Conservation (phyloP, 1,140 invertebrate species). For the Asbolus verrucosus region DNA sequence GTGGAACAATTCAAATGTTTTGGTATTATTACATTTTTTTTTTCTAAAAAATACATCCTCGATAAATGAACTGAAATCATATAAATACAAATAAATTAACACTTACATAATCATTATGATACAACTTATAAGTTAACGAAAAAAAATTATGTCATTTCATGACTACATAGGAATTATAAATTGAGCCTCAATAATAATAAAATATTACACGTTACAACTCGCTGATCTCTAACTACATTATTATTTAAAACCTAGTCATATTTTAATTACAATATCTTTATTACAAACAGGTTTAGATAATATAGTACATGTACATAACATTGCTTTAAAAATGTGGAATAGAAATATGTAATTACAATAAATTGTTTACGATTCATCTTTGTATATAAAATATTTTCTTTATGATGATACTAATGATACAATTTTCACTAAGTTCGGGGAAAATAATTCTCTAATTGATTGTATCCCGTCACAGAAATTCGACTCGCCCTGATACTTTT, state of each 20-base stretch:
- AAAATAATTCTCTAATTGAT: conserved; percentile 15
- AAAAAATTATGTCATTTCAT: conserved; percentile 32
- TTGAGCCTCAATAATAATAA: conserved; percentile 36
- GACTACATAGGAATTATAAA: conserved; percentile 38
- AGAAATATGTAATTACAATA: conserved; percentile 32
- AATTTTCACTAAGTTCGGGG: conserved; percentile 1
- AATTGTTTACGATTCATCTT: conserved; percentile 30
- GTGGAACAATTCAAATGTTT: conserved; percentile 31
- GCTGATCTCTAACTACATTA: conserved; percentile 23
- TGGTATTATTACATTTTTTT: conserved; percentile 13
- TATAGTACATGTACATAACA: conserved; percentile 32
- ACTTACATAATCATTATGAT: conserved; percentile 34
- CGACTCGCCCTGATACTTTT: not conserved
- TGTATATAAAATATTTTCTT: conserved; percentile 35
- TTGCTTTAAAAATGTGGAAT: conserved; percentile 36
- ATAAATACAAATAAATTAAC: conserved; percentile 39
- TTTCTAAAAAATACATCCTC: conserved; percentile 4
- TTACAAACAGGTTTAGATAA: conserved; percentile 36
- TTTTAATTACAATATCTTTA: conserved; percentile 28
- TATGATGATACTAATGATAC: conserved; percentile 26
- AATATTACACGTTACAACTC: conserved; percentile 33
- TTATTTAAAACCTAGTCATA: conserved; percentile 26
- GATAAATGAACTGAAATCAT: conserved; percentile 17
- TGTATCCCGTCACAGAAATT: conserved; percentile 16
- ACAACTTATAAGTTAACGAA: conserved; percentile 25